A percentile compares a stretch with the other conserved stretches of the same genome.
Conservation (phyloP, 2,888 invertebrate species). For the Coleophora flavipennella region DNA sequence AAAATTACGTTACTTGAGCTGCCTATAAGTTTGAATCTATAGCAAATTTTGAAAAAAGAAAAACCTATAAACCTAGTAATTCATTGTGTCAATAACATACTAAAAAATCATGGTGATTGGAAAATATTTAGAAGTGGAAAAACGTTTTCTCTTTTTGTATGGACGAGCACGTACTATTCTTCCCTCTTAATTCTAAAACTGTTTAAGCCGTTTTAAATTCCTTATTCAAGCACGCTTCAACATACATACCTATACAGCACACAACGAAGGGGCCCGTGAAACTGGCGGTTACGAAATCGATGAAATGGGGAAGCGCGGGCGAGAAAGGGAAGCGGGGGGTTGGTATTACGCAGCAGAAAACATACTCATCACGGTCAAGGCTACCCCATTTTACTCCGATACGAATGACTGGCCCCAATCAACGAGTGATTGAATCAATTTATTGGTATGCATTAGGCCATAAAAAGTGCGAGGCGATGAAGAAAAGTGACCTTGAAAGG, state of each 20-base stretch:
- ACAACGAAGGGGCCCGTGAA: background rate
- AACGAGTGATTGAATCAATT: constrained; percentile 15
- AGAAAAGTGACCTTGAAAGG: too few species aligned
- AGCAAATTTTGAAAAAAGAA: too few species aligned
- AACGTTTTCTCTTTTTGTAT: too few species aligned
- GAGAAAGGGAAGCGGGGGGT: constrained; percentile 22
- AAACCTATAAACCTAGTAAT: too few species aligned
- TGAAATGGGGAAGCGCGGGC: constrained; percentile 26
- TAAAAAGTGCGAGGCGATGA: background rate
- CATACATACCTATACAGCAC: background rate
- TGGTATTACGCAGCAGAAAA: constrained; percentile 32
- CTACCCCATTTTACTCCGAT: constrained; percentile 36
- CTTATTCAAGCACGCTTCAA: too few species aligned
- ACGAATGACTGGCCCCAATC: constrained; percentile 36
- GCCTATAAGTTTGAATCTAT: too few species aligned
- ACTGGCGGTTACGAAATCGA: constrained; percentile 29
- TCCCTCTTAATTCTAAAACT: too few species aligned
- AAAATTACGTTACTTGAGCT: too few species aligned
- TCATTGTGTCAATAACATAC: too few species aligned
- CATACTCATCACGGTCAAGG: constrained; percentile 54
- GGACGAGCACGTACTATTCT: too few species aligned
- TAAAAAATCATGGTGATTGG: too few species aligned
- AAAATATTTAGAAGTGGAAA: too few species aligned
- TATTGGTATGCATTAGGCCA: background rate
- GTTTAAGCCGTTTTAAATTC: constrained; percentile 1